Conservation (phyloP, 2,113 vertebrate genomes). For the Scartelaos histophorus region DNA sequence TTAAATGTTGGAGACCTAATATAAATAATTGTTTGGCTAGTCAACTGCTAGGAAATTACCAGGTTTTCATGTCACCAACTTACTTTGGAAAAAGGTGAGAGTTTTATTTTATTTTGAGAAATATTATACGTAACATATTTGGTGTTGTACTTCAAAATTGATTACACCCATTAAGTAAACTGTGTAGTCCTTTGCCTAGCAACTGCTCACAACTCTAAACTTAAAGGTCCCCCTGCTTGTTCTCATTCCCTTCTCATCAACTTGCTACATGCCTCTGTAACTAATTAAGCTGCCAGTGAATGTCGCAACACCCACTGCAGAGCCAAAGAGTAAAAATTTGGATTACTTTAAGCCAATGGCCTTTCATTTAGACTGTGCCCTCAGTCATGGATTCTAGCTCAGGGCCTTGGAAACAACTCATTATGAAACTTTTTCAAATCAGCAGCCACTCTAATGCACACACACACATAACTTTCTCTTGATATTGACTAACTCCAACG, state of each 20-base stretch:
- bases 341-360: slow-evolving; percentile 57
- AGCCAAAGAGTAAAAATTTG: slow-evolving; percentile 48
- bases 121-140: no score
- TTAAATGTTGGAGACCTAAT: neutral
- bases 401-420: slow-evolving; percentile 47
- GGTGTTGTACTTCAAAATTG: no score
- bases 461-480: slow-evolving; percentile 29
- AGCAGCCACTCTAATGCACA: slow-evolving; percentile 25
- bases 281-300: slow-evolving; percentile 54
- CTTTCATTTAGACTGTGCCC: slow-evolving; percentile 57
- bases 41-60: no score
- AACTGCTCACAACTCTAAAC: slow-evolving; percentile 2
- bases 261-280: slow-evolving; percentile 31
- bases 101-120: no score
- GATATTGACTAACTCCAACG: slow-evolving; percentile 31
- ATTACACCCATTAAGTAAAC: slow-evolving; percentile 9
- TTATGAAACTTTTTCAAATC: slow-evolving; percentile 43
- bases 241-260: slow-evolving; percentile 21
- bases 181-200: neutral
- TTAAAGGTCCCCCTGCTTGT: neutral
- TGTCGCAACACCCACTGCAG: slow-evolving; percentile 32
- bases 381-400: slow-evolving; percentile 53
- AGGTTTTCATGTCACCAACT: no score
- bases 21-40: neutral
- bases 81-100: no score